These are phyloP conservation scores for Amphiprion ocellaris DNA, from an alignment of 2,113 vertebrate species.

Conservation along the genomic window DNA sequence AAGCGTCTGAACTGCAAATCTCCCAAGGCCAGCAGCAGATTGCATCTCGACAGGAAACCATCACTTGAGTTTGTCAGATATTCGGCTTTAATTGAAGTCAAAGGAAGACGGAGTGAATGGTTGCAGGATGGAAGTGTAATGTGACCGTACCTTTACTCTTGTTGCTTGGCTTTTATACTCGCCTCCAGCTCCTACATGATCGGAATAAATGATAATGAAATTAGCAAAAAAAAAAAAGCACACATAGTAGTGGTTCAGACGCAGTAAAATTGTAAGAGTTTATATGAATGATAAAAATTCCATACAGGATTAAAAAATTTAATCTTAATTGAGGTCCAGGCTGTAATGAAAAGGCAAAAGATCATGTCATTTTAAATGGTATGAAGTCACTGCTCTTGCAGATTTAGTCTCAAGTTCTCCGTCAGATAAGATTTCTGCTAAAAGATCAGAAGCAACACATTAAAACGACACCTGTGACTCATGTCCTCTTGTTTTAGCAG, in stretches of 20 bases:
- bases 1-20: background rate
- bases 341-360: background rate
- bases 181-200: background rate
- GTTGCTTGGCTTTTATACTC: constrained; percentile 22
- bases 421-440: no score
- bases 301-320: background rate
- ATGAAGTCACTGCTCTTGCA: no score
- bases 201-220: constrained; percentile 15
- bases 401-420: no score
- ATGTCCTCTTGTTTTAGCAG: background rate
- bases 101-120: background rate
- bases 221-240: background rate
- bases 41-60: background rate
- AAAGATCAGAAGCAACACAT: background rate
- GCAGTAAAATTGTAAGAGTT: background rate
- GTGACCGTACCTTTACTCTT: constrained; percentile 5
- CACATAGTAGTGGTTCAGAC: background rate
- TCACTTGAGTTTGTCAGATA: background rate
- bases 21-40: background rate
- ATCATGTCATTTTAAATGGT: no score
- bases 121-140: constrained; percentile 1
- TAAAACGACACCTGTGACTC: background rate
- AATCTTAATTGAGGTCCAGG: no score
- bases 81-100: background rate
- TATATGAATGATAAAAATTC: background rate